Conservation (phyloP, 2,888 invertebrate species). For the Caenorhabditis sp. region DNA sequence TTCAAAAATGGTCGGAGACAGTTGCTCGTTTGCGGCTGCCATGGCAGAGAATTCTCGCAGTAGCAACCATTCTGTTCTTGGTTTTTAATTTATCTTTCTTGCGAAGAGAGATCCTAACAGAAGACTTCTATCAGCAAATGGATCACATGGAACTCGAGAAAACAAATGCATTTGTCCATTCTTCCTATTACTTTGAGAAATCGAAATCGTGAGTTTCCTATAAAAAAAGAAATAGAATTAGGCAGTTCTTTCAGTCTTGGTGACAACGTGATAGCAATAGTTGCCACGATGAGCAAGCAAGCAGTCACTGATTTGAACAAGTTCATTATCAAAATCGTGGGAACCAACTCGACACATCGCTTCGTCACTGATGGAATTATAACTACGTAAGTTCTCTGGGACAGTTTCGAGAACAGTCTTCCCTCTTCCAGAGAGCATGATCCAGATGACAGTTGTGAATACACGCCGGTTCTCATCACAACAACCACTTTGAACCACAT, state of each 20-base stretch:
- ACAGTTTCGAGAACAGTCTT: background rate
- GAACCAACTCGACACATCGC: slow-evolving; percentile 31
- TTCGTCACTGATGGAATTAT: slow-evolving; percentile 31
- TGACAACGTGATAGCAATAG: slow-evolving; percentile 34
- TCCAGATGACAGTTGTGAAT: slow-evolving; percentile 41
- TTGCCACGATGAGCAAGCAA: slow-evolving; percentile 31
- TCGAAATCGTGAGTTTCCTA: slow-evolving; percentile 51
- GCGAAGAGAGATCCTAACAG: background rate
- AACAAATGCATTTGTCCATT: slow-evolving; percentile 42
- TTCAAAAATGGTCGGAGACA: slow-evolving; percentile 23
- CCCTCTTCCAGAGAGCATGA: slow-evolving; percentile 39
- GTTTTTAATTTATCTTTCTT: slow-evolving; percentile 1
- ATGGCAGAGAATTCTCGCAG: slow-evolving; percentile 16
- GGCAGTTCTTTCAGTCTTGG: slow-evolving; percentile 30
- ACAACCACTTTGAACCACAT: slow-evolving; percentile 42
- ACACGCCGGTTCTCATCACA: slow-evolving; percentile 44
- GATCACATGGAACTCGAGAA: slow-evolving; percentile 24
- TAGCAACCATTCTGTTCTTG: background rate
- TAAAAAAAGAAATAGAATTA: no score
- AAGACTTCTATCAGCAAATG: slow-evolving; percentile 27
- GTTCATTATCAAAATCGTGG: slow-evolving; percentile 22
- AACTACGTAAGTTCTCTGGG: slow-evolving; percentile 33
- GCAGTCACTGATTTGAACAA: slow-evolving; percentile 33
- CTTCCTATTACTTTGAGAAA: slow-evolving; percentile 21
- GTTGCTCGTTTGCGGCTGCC: slow-evolving; percentile 30